These are phyloP conservation scores for Cryptophagus acutangulus DNA, from an alignment of 2,888 invertebrate genomes.

Conservation along the genomic window DNA sequence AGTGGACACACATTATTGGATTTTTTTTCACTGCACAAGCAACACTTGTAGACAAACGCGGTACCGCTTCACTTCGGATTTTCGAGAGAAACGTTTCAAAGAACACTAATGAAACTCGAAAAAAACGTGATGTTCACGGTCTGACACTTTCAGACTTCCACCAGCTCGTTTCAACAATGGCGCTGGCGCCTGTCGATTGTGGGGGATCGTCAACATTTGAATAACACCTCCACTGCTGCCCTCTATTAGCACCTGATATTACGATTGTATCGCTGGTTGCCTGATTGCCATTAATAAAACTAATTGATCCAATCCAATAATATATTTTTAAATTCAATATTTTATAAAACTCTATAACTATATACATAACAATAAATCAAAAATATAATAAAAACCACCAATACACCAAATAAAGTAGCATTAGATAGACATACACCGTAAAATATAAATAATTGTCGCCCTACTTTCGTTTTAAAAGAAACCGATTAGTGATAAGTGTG, in stretches of 20 bases:
- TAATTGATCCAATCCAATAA: no score
- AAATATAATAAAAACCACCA: constrained; percentile 9
- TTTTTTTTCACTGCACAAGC: neutral
- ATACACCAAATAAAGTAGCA: constrained; percentile 5
- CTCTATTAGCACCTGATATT: no score
- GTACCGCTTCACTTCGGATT: constrained; percentile 6
- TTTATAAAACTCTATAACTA: constrained; percentile 34
- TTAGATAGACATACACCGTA: no score
- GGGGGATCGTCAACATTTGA: no score
- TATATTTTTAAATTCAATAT: no score
- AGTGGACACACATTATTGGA: neutral
- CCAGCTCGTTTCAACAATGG: no score
- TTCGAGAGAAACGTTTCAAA: neutral
- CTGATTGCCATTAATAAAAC: no score
- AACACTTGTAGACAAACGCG: neutral
- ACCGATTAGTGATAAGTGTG: constrained; percentile 42
- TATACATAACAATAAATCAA: constrained; percentile 33
- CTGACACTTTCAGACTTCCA: constrained; percentile 20
- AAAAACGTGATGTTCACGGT: constrained; percentile 12
- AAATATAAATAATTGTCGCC: no score
- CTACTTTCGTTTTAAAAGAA: constrained; percentile 30
- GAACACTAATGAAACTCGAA: constrained; percentile 6
- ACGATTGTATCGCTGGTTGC: no score
- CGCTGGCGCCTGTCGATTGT: no score
- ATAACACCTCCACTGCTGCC: no score